Base-by-base conservation (phyloP, 2,888 invertebrate species). In the Aphrophora alni region DNA sequence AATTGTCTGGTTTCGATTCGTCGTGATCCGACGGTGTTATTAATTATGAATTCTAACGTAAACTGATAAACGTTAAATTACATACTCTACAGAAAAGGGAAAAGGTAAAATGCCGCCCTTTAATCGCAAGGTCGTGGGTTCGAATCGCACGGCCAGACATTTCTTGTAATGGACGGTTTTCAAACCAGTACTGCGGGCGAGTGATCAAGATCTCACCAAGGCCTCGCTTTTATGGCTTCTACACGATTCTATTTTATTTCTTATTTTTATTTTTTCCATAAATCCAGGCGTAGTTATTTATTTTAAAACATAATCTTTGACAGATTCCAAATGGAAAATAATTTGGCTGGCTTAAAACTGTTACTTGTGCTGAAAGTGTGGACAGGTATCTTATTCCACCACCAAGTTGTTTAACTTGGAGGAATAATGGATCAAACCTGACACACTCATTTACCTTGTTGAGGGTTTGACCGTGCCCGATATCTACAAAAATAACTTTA, bases 51-150 rank as follows among this genome's bases (percentile, higher is more conserved):
- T 59, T 59, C 59, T 59, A 59, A 59, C 59, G n/a, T 59, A 59
- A 59, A 59, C 59, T 59, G 59, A 59, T 59, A 59, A 59, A 59
- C 21, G 59, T 59, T 59, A 59, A 59, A 59, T 59, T 59, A 59
- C 21, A 59, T 21, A 21, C 21, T 59, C 21, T 14, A 59, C 59
- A 21, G 59, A 59, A 33, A 59, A 59, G 59, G 59, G 59, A 59
- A 59, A 59, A 59, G 59, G n/a, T 21, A 59, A 59, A 59, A 59
- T 59, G 59, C 59, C 59, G 59, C 21, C 59, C 59, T 59, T 59
- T 59, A 59, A 59, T 59, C 59, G 59, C 59, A 59, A 59, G 59
- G 59, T 59, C 59, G 59, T 59, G 59, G 59, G 59, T 59, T 59
- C 59, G 59, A n/a, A 21, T 14, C 44, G 44, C 44, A 44, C 44